phyloP scores from a whole-genome alignment of 92 coral and sea anemone genomes.

The Siderastrea siderea region DNA sequence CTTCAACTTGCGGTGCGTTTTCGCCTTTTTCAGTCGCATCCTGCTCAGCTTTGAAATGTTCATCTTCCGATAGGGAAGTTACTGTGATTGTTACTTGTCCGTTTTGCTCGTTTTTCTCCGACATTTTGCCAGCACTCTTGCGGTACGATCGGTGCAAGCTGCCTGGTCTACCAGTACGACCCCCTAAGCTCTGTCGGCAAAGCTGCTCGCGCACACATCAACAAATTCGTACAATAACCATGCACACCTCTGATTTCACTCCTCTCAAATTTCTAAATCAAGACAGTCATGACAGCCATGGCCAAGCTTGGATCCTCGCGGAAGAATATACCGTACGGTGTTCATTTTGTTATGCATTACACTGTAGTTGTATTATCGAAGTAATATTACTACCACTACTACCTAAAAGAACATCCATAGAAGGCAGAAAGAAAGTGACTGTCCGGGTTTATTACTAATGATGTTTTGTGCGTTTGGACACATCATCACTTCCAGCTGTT shows the following conservation, averaged over 20 bases:
- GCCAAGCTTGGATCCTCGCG: too few relatives aligned
- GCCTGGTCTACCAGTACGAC: not conserved
- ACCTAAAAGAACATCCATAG: too few relatives aligned
- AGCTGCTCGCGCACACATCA: not conserved
- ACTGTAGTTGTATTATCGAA: too few relatives aligned
- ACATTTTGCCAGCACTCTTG: slow-evolving; percentile 21
- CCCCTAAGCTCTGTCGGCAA: not conserved
- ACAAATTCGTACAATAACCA: not conserved
- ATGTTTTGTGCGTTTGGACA: too few relatives aligned
- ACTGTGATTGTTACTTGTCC: slow-evolving; percentile 16
- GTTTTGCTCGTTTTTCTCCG: slow-evolving; percentile 13
- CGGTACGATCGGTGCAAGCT: slow-evolving; percentile 28
- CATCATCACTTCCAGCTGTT: too few relatives aligned
- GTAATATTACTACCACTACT: too few relatives aligned
- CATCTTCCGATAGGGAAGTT: slow-evolving; percentile 12
- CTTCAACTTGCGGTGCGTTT: not conserved
- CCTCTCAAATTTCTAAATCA: not conserved
- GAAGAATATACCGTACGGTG: too few relatives aligned
- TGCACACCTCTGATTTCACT: not conserved
- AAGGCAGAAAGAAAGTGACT: too few relatives aligned
- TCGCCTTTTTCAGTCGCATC: not conserved
- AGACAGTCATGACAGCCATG: too few relatives aligned
- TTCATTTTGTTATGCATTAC: too few relatives aligned
- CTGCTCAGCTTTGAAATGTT: not conserved
- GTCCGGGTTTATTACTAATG: too few relatives aligned